A percentile compares a stretch with the other conserved stretches of the same genome.
Evolutionary conservation across 2,113 vertebrate species (phyloP).

Genomic region (Eulemur rufifrons): DNA sequence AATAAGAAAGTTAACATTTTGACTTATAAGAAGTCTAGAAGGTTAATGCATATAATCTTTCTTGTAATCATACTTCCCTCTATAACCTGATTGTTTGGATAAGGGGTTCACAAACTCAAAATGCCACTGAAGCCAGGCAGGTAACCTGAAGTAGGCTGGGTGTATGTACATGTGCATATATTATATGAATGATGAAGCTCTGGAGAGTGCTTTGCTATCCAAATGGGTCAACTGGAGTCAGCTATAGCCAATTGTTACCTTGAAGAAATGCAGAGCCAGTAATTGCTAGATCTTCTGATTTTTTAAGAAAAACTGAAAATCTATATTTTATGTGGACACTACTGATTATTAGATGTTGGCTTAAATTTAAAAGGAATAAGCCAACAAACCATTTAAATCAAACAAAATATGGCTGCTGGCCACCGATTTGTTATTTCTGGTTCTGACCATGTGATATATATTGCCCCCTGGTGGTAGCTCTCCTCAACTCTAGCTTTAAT

Average conservation of each 20-base stretch:
- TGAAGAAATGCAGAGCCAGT: not conserved
- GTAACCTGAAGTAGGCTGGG: not conserved
- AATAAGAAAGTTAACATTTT: slow-evolving; percentile 26
- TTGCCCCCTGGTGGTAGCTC: slow-evolving; percentile 55
- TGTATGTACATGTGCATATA: too few species aligned
- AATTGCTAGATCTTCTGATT: slow-evolving; percentile 7
- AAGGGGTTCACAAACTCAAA: not conserved
- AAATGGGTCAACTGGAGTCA: not conserved
- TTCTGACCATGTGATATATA: slow-evolving; percentile 43
- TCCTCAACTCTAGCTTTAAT: slow-evolving; percentile 30
- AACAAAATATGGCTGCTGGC: slow-evolving; percentile 5
- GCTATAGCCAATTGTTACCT: not conserved
- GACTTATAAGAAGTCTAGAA: not conserved
- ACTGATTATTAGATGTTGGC: slow-evolving; percentile 18
- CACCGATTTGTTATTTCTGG: not conserved
- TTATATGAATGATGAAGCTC: not conserved
- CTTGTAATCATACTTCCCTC: not conserved
- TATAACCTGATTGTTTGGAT: not conserved
- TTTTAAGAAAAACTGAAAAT: slow-evolving; percentile 39
- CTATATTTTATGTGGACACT: not conserved
- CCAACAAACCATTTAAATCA: slow-evolving; percentile 13
- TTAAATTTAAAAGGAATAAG: slow-evolving; percentile 34
- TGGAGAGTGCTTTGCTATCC: not conserved
- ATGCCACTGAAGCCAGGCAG: not conserved
- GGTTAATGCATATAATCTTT: not conserved